phyloP scores from a whole-genome alignment of 1,140 invertebrate species.

The Mya arenaria region DNA sequence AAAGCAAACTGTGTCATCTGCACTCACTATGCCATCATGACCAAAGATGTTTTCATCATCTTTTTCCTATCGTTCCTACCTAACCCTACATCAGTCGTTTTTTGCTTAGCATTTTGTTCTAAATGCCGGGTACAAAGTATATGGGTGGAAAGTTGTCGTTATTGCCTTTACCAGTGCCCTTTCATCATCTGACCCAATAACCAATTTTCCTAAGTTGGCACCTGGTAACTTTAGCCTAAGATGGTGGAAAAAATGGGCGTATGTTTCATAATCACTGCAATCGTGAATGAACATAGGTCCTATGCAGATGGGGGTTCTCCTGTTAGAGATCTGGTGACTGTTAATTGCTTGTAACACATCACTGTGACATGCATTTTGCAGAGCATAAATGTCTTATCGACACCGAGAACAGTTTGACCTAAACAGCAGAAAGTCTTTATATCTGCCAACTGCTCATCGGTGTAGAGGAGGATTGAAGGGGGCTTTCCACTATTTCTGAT shows the following conservation, averaged over 20 bases:
- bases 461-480: slow-evolving; percentile 19
- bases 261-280: slow-evolving; percentile 10
- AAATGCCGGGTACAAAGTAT: too few relatives aligned
- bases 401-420: slow-evolving; percentile 1
- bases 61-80: too few relatives aligned
- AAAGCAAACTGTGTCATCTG: too few relatives aligned
- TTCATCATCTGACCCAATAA: slow-evolving; percentile 46
- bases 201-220: slow-evolving; percentile 4
- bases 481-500: background rate
- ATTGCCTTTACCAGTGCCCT: slow-evolving; percentile 43
- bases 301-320: slow-evolving; percentile 1
- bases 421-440: slow-evolving; percentile 3
- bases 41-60: too few relatives aligned
- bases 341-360: slow-evolving; percentile 12
- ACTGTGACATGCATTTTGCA: slow-evolving; percentile 27
- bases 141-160: too few relatives aligned
- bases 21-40: too few relatives aligned
- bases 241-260: slow-evolving; percentile 12
- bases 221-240: background rate
- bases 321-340: background rate
- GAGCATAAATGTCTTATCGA: slow-evolving; percentile 23
- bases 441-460: slow-evolving; percentile 17
- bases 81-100: too few relatives aligned
- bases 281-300: slow-evolving; percentile 6
- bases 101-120: too few relatives aligned